Conservation (phyloP, 1,140 invertebrate species). For the Drosophila tani region DNA sequence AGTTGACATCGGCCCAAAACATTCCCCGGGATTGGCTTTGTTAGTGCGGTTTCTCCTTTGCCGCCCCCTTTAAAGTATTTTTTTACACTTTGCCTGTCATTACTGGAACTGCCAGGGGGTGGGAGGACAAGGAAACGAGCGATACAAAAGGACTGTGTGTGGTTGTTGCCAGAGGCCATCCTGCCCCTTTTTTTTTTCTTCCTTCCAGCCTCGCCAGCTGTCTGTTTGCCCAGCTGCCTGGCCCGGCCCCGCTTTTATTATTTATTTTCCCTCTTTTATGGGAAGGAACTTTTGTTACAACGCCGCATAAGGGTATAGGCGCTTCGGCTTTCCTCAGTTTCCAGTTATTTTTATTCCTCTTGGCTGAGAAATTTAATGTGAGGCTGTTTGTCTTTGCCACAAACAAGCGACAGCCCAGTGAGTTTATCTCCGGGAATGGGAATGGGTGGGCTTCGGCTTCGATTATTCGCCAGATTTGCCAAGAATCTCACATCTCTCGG, state of each 20-base stretch:
- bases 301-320: background rate
- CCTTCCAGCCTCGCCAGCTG: conserved; percentile 1
- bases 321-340: background rate
- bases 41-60: conserved; percentile 24
- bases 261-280: conserved; percentile 42
- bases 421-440: conserved; percentile 35
- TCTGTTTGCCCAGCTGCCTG: conserved; percentile 55
- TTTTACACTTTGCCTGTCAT: conserved; percentile 54
- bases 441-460: conserved; percentile 12
- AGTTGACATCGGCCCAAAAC: conserved; percentile 46
- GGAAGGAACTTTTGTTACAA: background rate
- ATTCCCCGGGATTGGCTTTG: conserved; percentile 55
- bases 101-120: background rate
- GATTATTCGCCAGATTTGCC: conserved; percentile 43
- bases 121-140: background rate
- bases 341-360: conserved; percentile 34
- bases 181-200: background rate
- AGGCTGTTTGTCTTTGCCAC: conserved; percentile 70
- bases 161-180: conserved; percentile 47
- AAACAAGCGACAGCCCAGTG: conserved; percentile 41
- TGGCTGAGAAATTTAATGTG: conserved; percentile 43
- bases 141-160: conserved; percentile 35
- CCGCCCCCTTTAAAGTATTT: conserved; percentile 42
- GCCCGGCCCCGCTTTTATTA: conserved; percentile 44
- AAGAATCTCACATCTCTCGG: conserved; percentile 29